Evolutionary conservation across 2,113 vertebrate genomes (phyloP).

Genomic region (Syngnathus typhle): DNA sequence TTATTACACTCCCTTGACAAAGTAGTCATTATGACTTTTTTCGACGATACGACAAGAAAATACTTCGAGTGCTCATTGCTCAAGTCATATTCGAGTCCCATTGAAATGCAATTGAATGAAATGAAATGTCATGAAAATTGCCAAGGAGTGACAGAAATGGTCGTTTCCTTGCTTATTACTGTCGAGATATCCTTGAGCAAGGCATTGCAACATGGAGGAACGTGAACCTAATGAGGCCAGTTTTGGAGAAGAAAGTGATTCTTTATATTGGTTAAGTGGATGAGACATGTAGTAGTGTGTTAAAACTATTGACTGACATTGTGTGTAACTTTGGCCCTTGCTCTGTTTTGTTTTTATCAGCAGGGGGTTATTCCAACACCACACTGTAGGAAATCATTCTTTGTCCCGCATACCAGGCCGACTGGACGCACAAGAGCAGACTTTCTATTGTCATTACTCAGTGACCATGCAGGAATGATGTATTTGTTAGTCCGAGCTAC

Average conservation of each 20-base stretch:
- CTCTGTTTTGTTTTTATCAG: background rate
- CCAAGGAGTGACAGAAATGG: too few relatives aligned
- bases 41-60: too few relatives aligned
- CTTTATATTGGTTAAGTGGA: background rate
- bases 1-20: too few relatives aligned
- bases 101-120: too few relatives aligned
- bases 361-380: background rate
- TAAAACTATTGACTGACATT: background rate
- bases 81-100: background rate
- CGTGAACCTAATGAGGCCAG: background rate
- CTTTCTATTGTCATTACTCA: conserved; percentile 40
- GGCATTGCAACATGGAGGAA: background rate
- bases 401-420: conserved; percentile 37
- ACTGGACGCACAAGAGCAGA: conserved; percentile 28
- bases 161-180: too few relatives aligned
- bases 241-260: background rate
- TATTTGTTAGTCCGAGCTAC: conserved; percentile 25
- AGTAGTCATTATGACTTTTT: too few relatives aligned
- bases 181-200: too few relatives aligned
- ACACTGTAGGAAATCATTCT: conserved; percentile 20
- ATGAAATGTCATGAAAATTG: too few relatives aligned
- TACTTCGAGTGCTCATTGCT: background rate
- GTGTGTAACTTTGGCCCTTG: background rate
- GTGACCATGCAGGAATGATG: conserved; percentile 22
- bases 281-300: background rate